phyloP scores from a whole-genome alignment of 2,113 vertebrate species.

The Zingel zingel region DNA sequence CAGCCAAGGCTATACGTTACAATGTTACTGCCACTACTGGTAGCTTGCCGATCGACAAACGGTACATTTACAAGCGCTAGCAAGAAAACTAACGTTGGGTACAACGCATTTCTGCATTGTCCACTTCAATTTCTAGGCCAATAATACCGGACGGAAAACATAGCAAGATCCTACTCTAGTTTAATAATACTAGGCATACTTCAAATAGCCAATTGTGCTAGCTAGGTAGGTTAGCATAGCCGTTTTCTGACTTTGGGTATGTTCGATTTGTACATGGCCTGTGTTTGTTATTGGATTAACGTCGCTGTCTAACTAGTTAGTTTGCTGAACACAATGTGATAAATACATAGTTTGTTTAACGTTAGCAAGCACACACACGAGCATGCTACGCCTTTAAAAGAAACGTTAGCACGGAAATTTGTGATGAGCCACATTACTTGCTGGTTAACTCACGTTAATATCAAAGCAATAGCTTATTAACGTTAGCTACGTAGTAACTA shows the following conservation, averaged over 20 bases:
- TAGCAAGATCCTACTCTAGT: not conserved
- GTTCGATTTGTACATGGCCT: slow-evolving; percentile 63
- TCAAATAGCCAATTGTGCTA: slow-evolving; percentile 61
- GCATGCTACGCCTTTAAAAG: not conserved
- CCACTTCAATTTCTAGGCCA: accelerated
- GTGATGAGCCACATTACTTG: not conserved
- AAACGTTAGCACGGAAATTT: not conserved
- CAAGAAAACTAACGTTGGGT: not conserved
- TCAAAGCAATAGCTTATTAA: slow-evolving; percentile 16
- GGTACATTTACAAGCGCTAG: not conserved
- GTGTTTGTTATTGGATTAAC: not conserved
- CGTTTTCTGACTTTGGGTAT: slow-evolving; percentile 64
- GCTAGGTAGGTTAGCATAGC: slow-evolving; percentile 67
- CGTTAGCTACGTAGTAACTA: slow-evolving; percentile 22
- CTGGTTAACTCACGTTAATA: slow-evolving; percentile 3
- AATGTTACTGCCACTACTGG: slow-evolving; percentile 41
- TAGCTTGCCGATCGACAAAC: slow-evolving; percentile 61
- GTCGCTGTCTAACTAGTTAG: not conserved
- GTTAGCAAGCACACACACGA: no score
- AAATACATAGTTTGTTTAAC: no score
- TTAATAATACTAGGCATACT: slow-evolving; percentile 17
- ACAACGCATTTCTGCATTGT: not conserved
- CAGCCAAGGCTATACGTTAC: slow-evolving; percentile 44
- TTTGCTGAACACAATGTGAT: not conserved
- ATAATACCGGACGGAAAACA: not conserved